Evolutionary conservation across 92 coral and sea anemone species (phyloP), one percentile per base, ranked within the genome.

Genomic region (Phenganax subtilis): DNA sequence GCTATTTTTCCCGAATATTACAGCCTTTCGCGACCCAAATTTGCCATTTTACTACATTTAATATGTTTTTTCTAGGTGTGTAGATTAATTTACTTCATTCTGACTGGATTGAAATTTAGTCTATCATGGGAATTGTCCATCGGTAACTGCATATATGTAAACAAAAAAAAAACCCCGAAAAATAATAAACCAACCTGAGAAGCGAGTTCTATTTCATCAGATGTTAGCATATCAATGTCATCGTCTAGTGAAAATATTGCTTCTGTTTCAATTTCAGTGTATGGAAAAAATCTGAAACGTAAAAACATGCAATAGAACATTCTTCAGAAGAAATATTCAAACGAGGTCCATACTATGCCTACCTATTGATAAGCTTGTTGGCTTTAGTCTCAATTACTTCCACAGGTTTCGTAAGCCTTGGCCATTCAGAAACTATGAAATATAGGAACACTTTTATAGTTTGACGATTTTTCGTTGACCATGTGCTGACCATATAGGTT

Each of bases 221-320:
- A 90, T 12, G 98, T 90, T 56, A 94, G 76, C 98, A 94, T 94
- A 47, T 90, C 85, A 75, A 94, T 94, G 76, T 94, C 98, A 54
- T 94, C 98, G 86, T 94, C 98, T 37, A 94, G 90, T 51, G 98
- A 96, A 47, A 94, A 89, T 57, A 94, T 94, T 15, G 98, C 98
- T 82, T 94, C 98, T 3, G 98, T 94, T 81, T 94, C 98, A 52
- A 94, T 87, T 80, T 94, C 98, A 54, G 87, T 92, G 85, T 90
- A 92, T 5, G 98, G 98, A 72, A 85, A 94, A 85, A 94, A 94
- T 65, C 98, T 94, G 60, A 12, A 12, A 67, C 55, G 78, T 51
- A 31, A 57, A 10, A 25, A 51, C 74, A 58, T 30, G 6, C 29
- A 55, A 51, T 16, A 14, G 2, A 51, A 14, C 0, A 28, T 71